Conservation (phyloP, 2,113 vertebrate genomes). For the Lontra canadensis region DNA sequence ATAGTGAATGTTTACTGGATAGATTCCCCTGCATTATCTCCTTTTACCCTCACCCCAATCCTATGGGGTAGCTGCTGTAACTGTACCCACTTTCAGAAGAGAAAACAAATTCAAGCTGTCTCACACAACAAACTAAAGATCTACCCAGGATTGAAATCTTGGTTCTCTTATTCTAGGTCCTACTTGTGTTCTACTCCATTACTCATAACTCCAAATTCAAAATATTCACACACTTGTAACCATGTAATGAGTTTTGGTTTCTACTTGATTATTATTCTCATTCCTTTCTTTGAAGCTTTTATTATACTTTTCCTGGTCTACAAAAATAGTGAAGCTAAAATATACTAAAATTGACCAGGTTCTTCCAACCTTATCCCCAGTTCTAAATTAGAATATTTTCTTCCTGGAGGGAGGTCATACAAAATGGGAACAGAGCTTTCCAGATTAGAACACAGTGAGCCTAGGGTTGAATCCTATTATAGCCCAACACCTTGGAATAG, state of each 20-base stretch:
- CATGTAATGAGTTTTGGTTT: neutral
- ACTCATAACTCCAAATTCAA: neutral
- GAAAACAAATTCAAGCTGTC: neutral
- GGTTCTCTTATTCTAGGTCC: neutral
- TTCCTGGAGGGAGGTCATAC: slow-evolving; percentile 14
- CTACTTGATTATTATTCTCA: neutral
- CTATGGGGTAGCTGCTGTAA: neutral
- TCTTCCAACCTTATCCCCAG: neutral
- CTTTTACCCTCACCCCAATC: neutral
- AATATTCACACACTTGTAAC: neutral
- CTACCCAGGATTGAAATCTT: neutral
- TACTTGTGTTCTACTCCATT: neutral
- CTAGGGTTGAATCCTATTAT: slow-evolving; percentile 9
- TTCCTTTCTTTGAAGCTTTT: neutral
- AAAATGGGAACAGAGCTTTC: slow-evolving; percentile 39
- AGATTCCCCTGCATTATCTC: neutral
- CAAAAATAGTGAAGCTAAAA: neutral
- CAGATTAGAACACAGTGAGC: slow-evolving; percentile 51
- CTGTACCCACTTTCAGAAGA: neutral
- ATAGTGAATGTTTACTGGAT: neutral
- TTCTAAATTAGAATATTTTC: slow-evolving; percentile 10
- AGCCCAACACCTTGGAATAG: slow-evolving; percentile 36
- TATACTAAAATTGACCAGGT: neutral
- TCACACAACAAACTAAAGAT: neutral
- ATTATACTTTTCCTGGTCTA: neutral